Conservation (phyloP, 23 tunicate genomes). For the Oikopleura dioica region DNA sequence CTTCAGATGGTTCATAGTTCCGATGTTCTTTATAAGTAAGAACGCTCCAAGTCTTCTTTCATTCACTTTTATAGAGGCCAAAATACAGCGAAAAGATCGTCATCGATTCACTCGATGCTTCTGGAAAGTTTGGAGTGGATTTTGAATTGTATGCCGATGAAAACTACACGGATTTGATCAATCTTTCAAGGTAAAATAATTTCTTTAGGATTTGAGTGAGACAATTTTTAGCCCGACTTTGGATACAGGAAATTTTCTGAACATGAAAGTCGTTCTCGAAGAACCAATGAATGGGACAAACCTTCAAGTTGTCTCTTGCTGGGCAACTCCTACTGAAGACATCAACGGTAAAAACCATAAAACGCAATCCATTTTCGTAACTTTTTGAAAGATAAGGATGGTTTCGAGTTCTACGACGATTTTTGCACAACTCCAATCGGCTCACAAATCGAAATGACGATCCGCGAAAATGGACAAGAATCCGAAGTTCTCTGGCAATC, state of each 20-base stretch:
- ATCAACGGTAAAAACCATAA: too few species aligned
- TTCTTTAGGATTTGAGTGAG: too few species aligned
- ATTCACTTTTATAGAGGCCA: background rate
- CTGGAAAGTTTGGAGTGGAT: background rate
- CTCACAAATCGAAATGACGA: background rate
- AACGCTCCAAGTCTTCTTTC: background rate
- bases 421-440: background rate
- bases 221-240: too few species aligned
- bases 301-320: background rate
- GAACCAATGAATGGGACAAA: background rate
- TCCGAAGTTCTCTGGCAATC: background rate
- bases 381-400: background rate
- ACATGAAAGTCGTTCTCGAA: background rate
- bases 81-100: too few species aligned
- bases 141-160: constrained; percentile 1
- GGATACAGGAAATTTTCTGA: background rate
- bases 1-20: background rate
- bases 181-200: background rate
- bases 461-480: background rate
- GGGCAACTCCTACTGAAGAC: background rate
- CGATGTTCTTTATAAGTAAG: background rate
- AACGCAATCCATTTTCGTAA: too few species aligned
- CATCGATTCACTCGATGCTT: too few species aligned
- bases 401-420: background rate
- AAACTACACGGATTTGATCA: background rate